Conservation (phyloP, 2,113 vertebrate species). For the Dicaeum eximium region DNA sequence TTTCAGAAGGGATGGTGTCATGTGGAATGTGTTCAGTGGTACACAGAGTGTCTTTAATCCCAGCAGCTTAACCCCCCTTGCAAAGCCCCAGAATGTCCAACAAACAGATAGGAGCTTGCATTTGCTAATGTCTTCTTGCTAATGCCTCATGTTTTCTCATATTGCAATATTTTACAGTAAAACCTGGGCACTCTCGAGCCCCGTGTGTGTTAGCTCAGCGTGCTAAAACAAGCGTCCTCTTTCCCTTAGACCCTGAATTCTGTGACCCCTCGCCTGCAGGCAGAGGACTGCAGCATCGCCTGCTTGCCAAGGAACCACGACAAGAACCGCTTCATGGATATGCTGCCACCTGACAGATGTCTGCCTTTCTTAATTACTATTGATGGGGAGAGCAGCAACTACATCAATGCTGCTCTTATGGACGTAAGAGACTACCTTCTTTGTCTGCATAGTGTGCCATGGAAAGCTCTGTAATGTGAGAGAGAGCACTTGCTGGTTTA, state of each 20-base stretch:
- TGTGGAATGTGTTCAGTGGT: background rate
- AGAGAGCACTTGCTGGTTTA: background rate
- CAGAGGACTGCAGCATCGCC: constrained; percentile 98
- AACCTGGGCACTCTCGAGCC: background rate
- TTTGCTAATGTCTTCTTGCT: background rate
- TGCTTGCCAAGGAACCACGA: constrained; percentile 98
- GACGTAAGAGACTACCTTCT: constrained; percentile 86
- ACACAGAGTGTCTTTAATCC: background rate
- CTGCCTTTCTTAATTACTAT: constrained; percentile 99
- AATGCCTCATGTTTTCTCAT: background rate
- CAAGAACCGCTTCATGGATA: constrained; percentile 99
- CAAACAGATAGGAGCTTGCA: background rate
- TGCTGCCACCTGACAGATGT: constrained; percentile 97
- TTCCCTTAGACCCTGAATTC: constrained; percentile 91
- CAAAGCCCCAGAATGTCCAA: background rate
- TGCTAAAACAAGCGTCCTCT: background rate
- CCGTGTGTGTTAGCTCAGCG: background rate
- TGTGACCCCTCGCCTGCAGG: constrained; percentile 95
- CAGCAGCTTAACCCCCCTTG: background rate
- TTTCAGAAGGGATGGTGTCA: background rate
- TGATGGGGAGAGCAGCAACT: constrained; percentile 99
- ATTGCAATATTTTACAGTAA: background rate
- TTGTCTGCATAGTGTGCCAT: constrained; percentile 26
- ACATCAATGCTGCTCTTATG: constrained; percentile 99
- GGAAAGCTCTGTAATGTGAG: constrained; percentile 5